Conservation (phyloP, 92 coral and sea anemone genomes). For the Blastomussa wellsi region DNA sequence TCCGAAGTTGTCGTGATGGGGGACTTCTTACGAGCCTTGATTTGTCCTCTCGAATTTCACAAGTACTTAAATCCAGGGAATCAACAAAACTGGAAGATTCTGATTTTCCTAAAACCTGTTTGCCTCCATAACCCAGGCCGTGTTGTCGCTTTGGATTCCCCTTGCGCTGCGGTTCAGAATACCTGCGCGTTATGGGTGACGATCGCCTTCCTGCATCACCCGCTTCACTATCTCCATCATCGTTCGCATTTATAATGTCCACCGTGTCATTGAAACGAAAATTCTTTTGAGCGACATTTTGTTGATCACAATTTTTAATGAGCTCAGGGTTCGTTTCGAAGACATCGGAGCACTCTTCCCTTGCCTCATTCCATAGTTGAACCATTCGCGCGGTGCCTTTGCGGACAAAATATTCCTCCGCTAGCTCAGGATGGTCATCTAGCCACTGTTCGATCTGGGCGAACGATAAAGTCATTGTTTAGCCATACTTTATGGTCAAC, state of each 20-base stretch:
- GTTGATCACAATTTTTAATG: conserved; percentile 54
- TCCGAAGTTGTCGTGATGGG: conserved; percentile 79
- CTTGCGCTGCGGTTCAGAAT: conserved; percentile 80
- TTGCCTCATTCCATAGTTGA: conserved; percentile 83
- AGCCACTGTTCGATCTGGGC: conserved; percentile 98
- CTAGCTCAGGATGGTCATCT: conserved; percentile 76
- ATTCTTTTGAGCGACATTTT: conserved; percentile 58
- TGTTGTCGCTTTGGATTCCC: conserved; percentile 62
- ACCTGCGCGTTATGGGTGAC: conserved; percentile 60
- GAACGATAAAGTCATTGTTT: conserved; percentile 89
- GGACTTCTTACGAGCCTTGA: conserved; percentile 77
- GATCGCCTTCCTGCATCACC: conserved; percentile 46
- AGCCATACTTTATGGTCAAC: conserved; percentile 67
- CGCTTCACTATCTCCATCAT: conserved; percentile 55
- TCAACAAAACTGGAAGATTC: conserved; percentile 80
- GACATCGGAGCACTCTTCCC: conserved; percentile 57
- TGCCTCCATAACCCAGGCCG: conserved; percentile 63
- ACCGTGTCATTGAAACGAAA: conserved; percentile 86
- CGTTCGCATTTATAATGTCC: conserved; percentile 76
- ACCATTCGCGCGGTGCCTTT: conserved; percentile 93
- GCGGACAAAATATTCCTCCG: conserved; percentile 92
- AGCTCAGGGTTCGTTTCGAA: conserved; percentile 46
- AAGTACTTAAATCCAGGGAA: conserved; percentile 82
- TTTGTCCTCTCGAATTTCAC: conserved; percentile 79
- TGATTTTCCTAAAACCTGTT: conserved; percentile 56